These are phyloP conservation scores for Zygogramma bicolorata DNA, from an alignment of 2,888 invertebrate genomes.

Conservation along the genomic window DNA sequence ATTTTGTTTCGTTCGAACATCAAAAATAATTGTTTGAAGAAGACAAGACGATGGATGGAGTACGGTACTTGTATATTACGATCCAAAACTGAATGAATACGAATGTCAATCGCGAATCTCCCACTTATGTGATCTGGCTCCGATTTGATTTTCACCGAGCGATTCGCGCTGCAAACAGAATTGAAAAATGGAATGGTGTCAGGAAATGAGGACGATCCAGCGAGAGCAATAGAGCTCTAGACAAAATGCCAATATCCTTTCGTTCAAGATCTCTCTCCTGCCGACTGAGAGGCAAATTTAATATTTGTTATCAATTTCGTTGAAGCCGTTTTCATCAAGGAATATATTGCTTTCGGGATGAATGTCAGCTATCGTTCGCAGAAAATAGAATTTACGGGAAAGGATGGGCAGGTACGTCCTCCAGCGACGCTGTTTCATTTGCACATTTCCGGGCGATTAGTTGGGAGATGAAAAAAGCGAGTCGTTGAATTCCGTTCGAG, in stretches of 20 bases:
- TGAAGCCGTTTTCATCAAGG: conserved; percentile 16
- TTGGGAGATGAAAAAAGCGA: neutral
- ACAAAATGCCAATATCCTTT: conserved; percentile 9
- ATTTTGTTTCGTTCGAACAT: too few relatives aligned
- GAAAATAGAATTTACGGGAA: neutral
- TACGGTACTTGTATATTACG: too few relatives aligned
- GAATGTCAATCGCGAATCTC: too few relatives aligned
- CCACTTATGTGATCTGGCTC: too few relatives aligned
- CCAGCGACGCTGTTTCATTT: neutral
- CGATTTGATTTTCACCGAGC: neutral
- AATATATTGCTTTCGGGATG: conserved; percentile 21
- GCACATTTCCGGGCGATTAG: neutral
- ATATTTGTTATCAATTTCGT: conserved; percentile 23
- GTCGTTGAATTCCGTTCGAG: neutral
- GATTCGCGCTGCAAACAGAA: neutral
- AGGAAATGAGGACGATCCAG: neutral
- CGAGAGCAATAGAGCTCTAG: neutral
- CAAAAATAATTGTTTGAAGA: too few relatives aligned
- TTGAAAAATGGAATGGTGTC: neutral
- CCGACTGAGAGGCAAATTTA: conserved; percentile 4
- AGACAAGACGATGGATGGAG: too few relatives aligned
- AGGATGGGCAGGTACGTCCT: neutral
- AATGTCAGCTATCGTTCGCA: conserved; percentile 6
- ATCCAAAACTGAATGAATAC: too few relatives aligned
- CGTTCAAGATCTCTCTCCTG: neutral